Base-by-base conservation (phyloP, 2,888 invertebrate species). In the Chrysotoxum bicinctum region DNA sequence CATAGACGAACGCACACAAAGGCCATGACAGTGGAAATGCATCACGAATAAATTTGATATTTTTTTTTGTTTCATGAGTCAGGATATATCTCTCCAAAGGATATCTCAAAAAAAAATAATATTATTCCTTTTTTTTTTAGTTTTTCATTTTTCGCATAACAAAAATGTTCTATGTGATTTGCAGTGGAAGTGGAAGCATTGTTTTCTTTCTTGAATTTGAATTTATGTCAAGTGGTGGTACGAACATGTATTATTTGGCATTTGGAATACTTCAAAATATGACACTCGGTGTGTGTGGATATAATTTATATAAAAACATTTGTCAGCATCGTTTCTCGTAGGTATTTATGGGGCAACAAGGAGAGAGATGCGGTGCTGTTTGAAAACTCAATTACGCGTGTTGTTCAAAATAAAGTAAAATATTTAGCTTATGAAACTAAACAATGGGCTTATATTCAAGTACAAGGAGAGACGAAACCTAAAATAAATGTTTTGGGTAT, bases 181-280 rank as follows among this genome's bases (percentile, higher is more conserved):
- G 60, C 19, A 3, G 43, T 19, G 45, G 12, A 23, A 3, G 43
- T 19, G 45, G 12, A 23, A 37, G 37, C 56, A 70, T 81, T 69
- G 54, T 45, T 68, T 70, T 23, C 16, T 1, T 21, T 60, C 45
- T 10, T 10, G 30, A 26, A 23, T 64, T 48, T 40, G 64, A 58
- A 75, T 81, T 54, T 70, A 60, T 82, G 81, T 72, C 81, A 76
- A 76, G 66, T 58, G 30, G 19, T 40, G 35, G 35, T 48, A 54
- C 40, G 45, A 74, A 26, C 26, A 60, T 37, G 73, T 69, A 45
- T 69, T 54, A 70, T 81, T 75, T 81, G 76, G 54, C 68, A 70
- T 80, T 80, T 75, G 32, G 10, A 43, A 60, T 54, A 16, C 10
- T 54, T 54, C 16, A 16, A 54, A 54, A 10, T 30, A 54, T 54